Conservation (phyloP, 2,113 vertebrate species). For the Cyphomyrus plagiostoma region DNA sequence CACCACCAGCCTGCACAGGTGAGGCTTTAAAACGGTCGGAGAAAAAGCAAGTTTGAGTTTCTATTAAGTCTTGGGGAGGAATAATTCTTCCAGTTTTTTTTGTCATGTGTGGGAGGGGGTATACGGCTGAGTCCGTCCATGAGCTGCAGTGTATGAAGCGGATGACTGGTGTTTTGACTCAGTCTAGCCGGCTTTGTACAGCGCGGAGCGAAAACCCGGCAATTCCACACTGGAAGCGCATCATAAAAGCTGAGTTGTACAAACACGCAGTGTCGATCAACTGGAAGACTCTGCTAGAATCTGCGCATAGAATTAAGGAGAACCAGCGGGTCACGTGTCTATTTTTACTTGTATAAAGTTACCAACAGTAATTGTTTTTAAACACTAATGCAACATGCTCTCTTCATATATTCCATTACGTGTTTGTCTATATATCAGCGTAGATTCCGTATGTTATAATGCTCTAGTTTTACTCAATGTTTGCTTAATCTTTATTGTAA, state of each 20-base stretch:
- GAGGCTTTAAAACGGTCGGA: slow-evolving; percentile 57
- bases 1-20: slow-evolving; percentile 54
- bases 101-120: slow-evolving; percentile 28
- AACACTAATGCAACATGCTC: background rate
- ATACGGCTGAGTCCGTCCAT: slow-evolving; percentile 29
- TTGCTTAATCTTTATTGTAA: background rate
- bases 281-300: slow-evolving; percentile 12
- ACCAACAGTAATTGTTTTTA: background rate
- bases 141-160: slow-evolving; percentile 26
- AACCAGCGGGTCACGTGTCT: background rate
- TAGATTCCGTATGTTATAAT: background rate
- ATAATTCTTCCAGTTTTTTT: slow-evolving; percentile 33
- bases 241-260: background rate
- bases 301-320: background rate
- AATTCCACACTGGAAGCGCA: background rate
- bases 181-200: background rate
- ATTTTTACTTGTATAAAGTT: background rate
- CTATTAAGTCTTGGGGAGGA: slow-evolving; percentile 58
- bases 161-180: background rate
- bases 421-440: background rate
- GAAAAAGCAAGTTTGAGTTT: slow-evolving; percentile 59
- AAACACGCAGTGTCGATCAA: background rate
- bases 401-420: background rate
- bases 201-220: background rate
- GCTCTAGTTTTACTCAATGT: background rate